A percentile compares a stretch with the other conserved stretches of the same genome.
phyloP scores from a whole-genome alignment of 2,113 vertebrate species.

The Aspiorhynchus laticeps region DNA sequence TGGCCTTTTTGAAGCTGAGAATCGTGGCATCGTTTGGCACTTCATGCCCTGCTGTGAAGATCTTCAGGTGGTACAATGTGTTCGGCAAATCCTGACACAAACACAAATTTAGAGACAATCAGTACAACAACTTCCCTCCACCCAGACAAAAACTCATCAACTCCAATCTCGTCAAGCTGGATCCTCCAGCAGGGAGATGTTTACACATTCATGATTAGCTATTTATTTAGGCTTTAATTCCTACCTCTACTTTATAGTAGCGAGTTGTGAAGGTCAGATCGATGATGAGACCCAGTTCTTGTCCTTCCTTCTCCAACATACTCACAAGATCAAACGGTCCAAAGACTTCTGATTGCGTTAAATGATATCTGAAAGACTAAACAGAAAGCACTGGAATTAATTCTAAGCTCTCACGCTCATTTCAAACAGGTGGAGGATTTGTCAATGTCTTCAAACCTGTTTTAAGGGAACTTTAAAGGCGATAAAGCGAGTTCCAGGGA shows the following conservation, averaged over 20 bases:
- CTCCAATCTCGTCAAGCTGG: background rate
- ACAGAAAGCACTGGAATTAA: background rate
- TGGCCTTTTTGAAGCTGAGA: constrained; percentile 79
- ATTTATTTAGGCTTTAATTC: background rate
- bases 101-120: background rate
- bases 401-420: background rate
- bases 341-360: constrained; percentile 74
- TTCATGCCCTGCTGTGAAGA: constrained; percentile 83
- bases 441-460: constrained; percentile 69
- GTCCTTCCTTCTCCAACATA: constrained; percentile 71
- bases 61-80: constrained; percentile 78
- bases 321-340: constrained; percentile 81
- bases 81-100: constrained; percentile 81
- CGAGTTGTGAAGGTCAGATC: constrained; percentile 87
- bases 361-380: constrained; percentile 75
- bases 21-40: constrained; percentile 78
- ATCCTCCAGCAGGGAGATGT: too few relatives aligned
- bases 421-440: background rate
- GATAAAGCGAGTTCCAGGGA: constrained; percentile 87
- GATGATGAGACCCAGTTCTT: constrained; percentile 86
- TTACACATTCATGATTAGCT: background rate
- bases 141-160: background rate
- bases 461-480: constrained; percentile 92
- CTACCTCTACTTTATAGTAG: constrained; percentile 83
- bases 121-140: background rate